Conservation (phyloP, 2,888 invertebrate species). For the Noctuana brunneofusca region DNA sequence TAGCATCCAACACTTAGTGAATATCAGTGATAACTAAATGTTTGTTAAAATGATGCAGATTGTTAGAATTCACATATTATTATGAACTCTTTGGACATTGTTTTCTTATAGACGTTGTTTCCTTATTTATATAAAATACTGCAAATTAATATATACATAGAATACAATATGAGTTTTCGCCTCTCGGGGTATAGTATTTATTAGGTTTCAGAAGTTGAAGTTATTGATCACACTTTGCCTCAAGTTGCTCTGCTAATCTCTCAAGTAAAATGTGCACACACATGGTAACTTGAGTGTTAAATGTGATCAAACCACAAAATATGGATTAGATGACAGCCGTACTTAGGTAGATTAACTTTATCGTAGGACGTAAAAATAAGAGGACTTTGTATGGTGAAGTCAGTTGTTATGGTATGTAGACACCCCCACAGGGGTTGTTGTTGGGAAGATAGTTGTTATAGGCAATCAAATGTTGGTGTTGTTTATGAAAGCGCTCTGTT, state of each 20-base stretch:
- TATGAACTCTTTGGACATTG: constrained; percentile 24
- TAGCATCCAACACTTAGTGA: constrained; percentile 34
- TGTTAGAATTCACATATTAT: constrained; percentile 28
- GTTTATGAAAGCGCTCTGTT: constrained; percentile 27
- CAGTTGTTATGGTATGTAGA: constrained; percentile 35
- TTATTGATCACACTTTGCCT: constrained; percentile 15
- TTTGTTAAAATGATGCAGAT: constrained; percentile 25
- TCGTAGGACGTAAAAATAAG: constrained; percentile 41
- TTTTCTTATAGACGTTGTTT: constrained; percentile 25
- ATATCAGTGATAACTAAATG: constrained; percentile 30
- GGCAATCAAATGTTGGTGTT: constrained; percentile 34
- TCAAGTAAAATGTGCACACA: constrained; percentile 16
- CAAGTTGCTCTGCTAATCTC: constrained; percentile 10
- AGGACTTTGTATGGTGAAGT: constrained; percentile 38
- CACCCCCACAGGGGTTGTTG: constrained; percentile 12
- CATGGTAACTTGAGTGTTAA: constrained; percentile 10
- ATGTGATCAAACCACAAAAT: constrained; percentile 30
- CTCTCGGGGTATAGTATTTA: constrained; percentile 14
- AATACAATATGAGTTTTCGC: constrained; percentile 16
- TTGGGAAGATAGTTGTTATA: constrained; percentile 39
- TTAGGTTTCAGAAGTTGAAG: constrained; percentile 18
- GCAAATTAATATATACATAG: constrained; percentile 18
- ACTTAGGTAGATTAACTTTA: constrained; percentile 62
- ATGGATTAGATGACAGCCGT: constrained; percentile 47
- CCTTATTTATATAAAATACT: constrained; percentile 18